Percentiles rank a stretch among this genome's conserved stretches.
Evolutionary conservation across 2,797 vertebrate genomes (phyloP).

Genomic region (Peromyscus melanophrys): DNA sequence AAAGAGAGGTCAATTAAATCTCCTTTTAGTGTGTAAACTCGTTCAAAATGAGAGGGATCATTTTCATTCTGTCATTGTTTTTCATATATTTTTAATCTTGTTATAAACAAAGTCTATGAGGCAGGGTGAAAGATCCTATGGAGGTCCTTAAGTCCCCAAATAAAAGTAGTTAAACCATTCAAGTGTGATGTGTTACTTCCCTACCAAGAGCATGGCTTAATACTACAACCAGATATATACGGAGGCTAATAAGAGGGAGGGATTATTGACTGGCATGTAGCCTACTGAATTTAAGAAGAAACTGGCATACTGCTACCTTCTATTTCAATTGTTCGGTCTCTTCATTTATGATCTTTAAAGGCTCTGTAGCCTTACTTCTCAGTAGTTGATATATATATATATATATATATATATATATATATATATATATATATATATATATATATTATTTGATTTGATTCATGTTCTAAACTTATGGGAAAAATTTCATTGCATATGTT

Average conservation of each 20-base stretch:
- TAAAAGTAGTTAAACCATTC: constrained; percentile 44
- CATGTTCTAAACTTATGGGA: not conserved
- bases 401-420: not conserved
- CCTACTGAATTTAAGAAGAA: not conserved
- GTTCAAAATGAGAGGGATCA: constrained; percentile 1
- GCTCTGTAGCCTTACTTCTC: not conserved
- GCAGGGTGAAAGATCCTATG: not conserved
- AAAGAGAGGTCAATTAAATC: not conserved
- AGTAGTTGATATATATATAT: not conserved
- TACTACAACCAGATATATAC: not conserved
- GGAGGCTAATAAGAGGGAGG: not conserved
- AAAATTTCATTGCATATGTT: not conserved
- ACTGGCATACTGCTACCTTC: not conserved
- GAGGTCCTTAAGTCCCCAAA: constrained; percentile 16
- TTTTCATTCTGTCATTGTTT: constrained; percentile 4
- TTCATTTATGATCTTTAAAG: not conserved
- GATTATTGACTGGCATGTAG: not conserved
- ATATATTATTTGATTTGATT: not conserved
- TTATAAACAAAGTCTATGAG: not conserved
- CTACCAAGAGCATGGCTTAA: not conserved
- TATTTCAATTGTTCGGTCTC: not conserved
- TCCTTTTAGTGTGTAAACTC: constrained; percentile 34
- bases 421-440: not conserved
- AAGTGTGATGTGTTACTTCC: not conserved
- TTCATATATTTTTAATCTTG: not conserved